Evolutionary conservation across 1,140 invertebrate species (phyloP).

Genomic region (Trigoniulus corallinus): DNA sequence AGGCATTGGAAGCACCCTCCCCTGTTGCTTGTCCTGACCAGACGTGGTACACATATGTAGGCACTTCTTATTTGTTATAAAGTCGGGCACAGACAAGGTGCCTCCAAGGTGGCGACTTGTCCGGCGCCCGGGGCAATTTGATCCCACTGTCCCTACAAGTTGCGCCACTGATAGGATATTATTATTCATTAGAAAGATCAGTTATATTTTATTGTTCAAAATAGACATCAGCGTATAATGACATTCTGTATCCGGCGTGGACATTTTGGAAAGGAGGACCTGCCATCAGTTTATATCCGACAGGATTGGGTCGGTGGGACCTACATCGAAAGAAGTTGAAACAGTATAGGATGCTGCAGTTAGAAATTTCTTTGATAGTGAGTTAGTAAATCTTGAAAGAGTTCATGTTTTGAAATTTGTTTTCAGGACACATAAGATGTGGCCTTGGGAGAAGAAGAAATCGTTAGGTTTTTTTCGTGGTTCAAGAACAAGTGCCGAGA

Average conservation of each 20-base stretch:
- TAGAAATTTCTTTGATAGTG: neutral
- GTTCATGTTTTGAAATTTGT: neutral
- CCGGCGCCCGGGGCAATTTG: too few species aligned
- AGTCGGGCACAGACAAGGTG: too few species aligned
- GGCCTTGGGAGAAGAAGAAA: constrained; percentile 62
- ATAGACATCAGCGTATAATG: constrained; percentile 58
- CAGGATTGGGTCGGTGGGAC: constrained; percentile 86
- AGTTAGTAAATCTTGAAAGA: neutral
- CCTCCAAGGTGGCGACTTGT: too few species aligned
- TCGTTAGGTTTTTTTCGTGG: constrained; percentile 74
- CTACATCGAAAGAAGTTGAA: constrained; percentile 51
- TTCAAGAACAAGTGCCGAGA: constrained; percentile 74
- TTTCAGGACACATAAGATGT: constrained; percentile 34
- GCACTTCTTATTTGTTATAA: too few species aligned
- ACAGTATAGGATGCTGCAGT: constrained; percentile 19
- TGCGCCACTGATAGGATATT: neutral
- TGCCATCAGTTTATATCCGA: constrained; percentile 80
- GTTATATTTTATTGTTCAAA: constrained; percentile 16
- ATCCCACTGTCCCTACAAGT: too few species aligned
- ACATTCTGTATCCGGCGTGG: constrained; percentile 95
- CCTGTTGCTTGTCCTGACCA: too few species aligned
- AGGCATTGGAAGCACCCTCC: too few species aligned
- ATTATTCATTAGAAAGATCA: neutral
- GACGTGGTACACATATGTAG: too few species aligned
- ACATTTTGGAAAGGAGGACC: constrained; percentile 95